These are phyloP conservation scores for Dendrolimus punctatus DNA, from an alignment of 1,140 invertebrate genomes.

Conservation along the genomic window DNA sequence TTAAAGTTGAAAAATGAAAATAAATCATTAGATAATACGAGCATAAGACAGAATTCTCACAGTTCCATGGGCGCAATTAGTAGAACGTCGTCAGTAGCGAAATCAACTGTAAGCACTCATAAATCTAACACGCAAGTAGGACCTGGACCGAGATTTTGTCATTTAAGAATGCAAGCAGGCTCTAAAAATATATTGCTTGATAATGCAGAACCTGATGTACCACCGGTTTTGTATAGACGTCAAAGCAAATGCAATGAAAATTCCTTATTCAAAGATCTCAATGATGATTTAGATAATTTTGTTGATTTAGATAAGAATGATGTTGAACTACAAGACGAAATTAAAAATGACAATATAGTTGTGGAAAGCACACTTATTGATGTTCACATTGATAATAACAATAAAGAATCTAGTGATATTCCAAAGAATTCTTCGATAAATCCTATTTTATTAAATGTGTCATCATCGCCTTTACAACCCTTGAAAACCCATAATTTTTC, in stretches of 20 bases:
- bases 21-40: slow-evolving; percentile 24
- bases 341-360: slow-evolving; percentile 46
- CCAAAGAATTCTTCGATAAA: slow-evolving; percentile 43
- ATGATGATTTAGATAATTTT: slow-evolving; percentile 53
- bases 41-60: slow-evolving; percentile 54
- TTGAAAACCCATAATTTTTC: slow-evolving; percentile 59
- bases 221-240: slow-evolving; percentile 79
- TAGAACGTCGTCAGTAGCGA: slow-evolving; percentile 62
- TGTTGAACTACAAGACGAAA: slow-evolving; percentile 12
- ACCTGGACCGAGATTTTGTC: slow-evolving; percentile 79
- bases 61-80: slow-evolving; percentile 64
- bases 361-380: slow-evolving; percentile 63
- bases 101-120: slow-evolving; percentile 62
- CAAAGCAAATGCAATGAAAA: slow-evolving; percentile 67
- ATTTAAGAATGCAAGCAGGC: slow-evolving; percentile 79
- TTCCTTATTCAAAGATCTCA: slow-evolving; percentile 59
- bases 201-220: slow-evolving; percentile 79
- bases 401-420: slow-evolving; percentile 37
- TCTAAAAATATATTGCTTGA: slow-evolving; percentile 85
- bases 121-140: slow-evolving; percentile 65
- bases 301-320: slow-evolving; percentile 49
- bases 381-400: slow-evolving; percentile 58
- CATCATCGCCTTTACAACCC: slow-evolving; percentile 56
- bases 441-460: slow-evolving; percentile 56
- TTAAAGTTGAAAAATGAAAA: slow-evolving; percentile 30